Evolutionary conservation across 2,797 vertebrate species (phyloP).

Genomic region (Lagocephalus sceleratus): DNA sequence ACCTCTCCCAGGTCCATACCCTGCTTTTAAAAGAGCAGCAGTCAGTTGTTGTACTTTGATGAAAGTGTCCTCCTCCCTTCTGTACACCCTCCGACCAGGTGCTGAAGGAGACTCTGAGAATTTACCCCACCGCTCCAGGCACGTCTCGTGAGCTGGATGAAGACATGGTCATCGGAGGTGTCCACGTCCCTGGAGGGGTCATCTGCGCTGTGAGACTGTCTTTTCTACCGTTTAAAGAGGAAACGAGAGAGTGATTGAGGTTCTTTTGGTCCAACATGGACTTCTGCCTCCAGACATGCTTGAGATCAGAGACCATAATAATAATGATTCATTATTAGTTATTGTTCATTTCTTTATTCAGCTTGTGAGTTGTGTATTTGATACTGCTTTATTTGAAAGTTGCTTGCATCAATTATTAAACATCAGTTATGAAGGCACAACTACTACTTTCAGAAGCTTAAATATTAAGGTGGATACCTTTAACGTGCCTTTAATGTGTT

Average conservation of each 20-base stretch:
- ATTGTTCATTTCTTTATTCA: too few relatives aligned
- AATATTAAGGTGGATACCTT: background rate
- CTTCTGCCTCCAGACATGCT: too few relatives aligned
- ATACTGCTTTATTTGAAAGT: too few relatives aligned
- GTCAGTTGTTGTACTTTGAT: background rate
- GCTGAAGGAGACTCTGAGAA: slow-evolving; percentile 86
- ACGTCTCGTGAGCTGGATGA: slow-evolving; percentile 77
- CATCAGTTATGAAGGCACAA: background rate
- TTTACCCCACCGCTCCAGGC: slow-evolving; percentile 81
- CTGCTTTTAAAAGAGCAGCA: background rate
- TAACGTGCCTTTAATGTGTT: background rate
- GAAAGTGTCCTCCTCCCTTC: background rate
- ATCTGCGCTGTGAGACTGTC: slow-evolving; percentile 64
- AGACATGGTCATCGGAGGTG: slow-evolving; percentile 73
- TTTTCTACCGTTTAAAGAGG: background rate
- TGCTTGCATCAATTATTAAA: too few relatives aligned
- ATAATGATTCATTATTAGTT: too few relatives aligned
- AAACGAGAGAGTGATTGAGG: background rate
- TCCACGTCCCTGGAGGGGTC: slow-evolving; percentile 77
- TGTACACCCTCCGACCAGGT: slow-evolving; percentile 69
- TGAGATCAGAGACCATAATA: too few relatives aligned
- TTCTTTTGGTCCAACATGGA: background rate
- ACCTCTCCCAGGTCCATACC: slow-evolving; percentile 82
- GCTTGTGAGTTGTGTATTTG: too few relatives aligned
- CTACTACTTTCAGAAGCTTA: background rate